phyloP scores from a whole-genome alignment of 1,140 invertebrate species.

The Cyclargus thomasi region DNA sequence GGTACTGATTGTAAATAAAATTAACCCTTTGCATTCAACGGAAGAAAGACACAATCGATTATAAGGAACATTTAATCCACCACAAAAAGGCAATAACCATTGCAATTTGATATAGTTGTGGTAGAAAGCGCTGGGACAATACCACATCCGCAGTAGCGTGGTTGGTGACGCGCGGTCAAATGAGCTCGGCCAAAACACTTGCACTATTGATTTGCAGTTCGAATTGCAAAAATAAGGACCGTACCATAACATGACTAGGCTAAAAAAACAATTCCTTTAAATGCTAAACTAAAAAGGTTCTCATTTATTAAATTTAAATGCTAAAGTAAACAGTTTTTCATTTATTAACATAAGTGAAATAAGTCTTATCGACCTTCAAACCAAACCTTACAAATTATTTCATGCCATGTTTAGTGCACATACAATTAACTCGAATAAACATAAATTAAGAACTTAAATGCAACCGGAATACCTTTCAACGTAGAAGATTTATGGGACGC shows the following conservation, averaged over 20 bases:
- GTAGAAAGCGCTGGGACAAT: constrained; percentile 25
- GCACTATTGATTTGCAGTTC: neutral
- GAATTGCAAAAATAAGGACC: neutral
- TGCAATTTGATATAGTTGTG: constrained; percentile 30
- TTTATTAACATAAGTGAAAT: too few species aligned
- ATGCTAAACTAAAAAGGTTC: too few species aligned
- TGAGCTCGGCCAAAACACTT: neutral
- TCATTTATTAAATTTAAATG: too few species aligned
- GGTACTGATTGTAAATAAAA: too few species aligned
- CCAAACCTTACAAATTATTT: too few species aligned
- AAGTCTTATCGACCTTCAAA: too few species aligned
- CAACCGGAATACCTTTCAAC: constrained; percentile 18
- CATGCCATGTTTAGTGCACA: too few species aligned
- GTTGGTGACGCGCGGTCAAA: constrained; percentile 15
- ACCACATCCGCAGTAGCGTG: constrained; percentile 29
- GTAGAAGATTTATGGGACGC: constrained; percentile 17
- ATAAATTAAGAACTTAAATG: constrained; percentile 6
- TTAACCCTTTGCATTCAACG: neutral
- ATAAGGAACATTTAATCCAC: neutral
- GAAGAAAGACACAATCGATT: neutral
- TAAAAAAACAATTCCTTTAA: too few species aligned
- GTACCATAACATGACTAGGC: too few species aligned
- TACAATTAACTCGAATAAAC: too few species aligned
- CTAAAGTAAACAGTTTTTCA: too few species aligned
- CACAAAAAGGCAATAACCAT: constrained; percentile 18